Evolutionary conservation across 2,113 vertebrate species (phyloP).

Genomic region (Lanius collurio): DNA sequence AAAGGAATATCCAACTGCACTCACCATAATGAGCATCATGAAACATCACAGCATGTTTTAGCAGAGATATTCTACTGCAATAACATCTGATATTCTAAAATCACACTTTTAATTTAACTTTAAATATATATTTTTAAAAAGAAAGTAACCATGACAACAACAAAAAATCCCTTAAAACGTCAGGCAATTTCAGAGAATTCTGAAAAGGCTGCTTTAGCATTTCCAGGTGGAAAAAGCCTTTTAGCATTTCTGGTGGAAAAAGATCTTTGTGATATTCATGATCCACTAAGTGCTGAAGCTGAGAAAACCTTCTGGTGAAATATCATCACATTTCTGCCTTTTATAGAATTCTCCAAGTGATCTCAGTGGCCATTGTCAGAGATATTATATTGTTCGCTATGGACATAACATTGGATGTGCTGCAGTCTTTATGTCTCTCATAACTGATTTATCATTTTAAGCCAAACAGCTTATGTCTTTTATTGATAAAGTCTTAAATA

Average conservation of each 20-base stretch:
- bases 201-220: neutral
- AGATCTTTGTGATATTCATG: neutral
- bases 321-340: neutral
- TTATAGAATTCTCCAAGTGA: neutral
- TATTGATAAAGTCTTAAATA: neutral
- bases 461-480: neutral
- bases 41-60: neutral
- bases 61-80: neutral
- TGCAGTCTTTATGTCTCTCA: neutral
- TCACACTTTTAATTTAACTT: neutral
- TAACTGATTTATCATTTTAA: neutral
- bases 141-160: neutral
- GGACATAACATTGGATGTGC: neutral
- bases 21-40: neutral
- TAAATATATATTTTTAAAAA: neutral
- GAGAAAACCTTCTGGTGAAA: neutral
- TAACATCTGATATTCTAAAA: neutral
- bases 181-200: neutral
- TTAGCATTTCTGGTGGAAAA: neutral
- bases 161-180: neutral
- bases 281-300: neutral
- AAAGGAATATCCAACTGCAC: neutral
- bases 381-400: neutral
- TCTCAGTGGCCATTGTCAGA: neutral
- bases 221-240: neutral